phyloP scores from a whole-genome alignment of 2,113 vertebrate species.

The Trichechus manatus region DNA sequence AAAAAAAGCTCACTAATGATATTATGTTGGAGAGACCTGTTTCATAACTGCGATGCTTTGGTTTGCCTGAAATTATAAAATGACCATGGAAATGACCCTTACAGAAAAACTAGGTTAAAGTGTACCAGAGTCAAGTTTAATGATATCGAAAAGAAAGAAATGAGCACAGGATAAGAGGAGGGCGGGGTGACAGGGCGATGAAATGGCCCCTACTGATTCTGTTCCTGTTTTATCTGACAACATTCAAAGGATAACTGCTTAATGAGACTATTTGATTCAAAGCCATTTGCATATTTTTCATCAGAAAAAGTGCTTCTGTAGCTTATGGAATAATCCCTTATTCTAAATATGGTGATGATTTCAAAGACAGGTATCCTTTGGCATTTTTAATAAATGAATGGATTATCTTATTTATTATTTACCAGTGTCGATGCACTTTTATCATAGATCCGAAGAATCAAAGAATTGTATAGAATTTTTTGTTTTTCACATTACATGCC shows the following conservation, averaged over 20 bases:
- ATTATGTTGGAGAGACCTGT: not conserved
- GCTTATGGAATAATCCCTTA: not conserved
- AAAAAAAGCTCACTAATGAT: not conserved
- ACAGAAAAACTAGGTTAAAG: not conserved
- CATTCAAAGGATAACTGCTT: constrained; percentile 67
- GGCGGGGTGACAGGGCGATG: not conserved
- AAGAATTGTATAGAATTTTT: not conserved
- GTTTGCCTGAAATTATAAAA: not conserved
- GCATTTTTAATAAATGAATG: not conserved
- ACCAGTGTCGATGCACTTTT: not conserved
- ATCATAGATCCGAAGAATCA: not conserved
- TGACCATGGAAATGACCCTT: not conserved
- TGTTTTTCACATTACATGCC: not conserved
- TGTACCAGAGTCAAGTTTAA: not conserved
- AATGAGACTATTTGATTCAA: constrained; percentile 62
- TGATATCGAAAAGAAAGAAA: not conserved
- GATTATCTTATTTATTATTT: not conserved
- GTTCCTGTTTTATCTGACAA: constrained; percentile 58
- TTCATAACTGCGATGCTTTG: constrained; percentile 11
- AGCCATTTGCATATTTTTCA: constrained; percentile 68
- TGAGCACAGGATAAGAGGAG: not conserved
- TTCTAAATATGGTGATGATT: constrained; percentile 30
- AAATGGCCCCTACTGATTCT: not conserved
- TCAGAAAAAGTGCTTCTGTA: constrained; percentile 21
- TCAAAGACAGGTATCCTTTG: not conserved